phyloP scores from a whole-genome alignment of 2,113 vertebrate species.

The Madoqua kirkii region DNA sequence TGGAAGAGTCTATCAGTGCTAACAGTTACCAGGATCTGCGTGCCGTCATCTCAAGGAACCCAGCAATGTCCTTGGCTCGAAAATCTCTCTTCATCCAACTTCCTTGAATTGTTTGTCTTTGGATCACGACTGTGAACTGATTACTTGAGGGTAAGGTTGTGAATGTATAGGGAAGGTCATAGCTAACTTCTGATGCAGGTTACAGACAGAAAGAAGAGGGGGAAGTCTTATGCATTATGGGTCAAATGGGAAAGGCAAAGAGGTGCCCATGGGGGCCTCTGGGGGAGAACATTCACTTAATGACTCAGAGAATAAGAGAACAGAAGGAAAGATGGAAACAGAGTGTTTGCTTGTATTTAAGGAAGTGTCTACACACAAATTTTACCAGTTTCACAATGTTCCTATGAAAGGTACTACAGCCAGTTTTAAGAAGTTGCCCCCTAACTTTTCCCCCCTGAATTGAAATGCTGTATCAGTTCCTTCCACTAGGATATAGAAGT shows the following conservation, averaged over 20 bases:
- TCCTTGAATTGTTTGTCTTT: not conserved
- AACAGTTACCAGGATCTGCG: rapidly evolving
- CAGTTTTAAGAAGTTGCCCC: not conserved
- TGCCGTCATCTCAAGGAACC: not conserved
- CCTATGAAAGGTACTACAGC: not conserved
- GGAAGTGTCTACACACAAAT: not conserved
- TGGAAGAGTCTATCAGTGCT: rapidly evolving
- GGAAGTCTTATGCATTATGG: rapidly evolving
- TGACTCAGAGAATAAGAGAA: not conserved
- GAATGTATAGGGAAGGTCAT: not conserved
- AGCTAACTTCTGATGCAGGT: not conserved
- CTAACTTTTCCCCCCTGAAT: not conserved
- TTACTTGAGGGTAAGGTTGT: not conserved
- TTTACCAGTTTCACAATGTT: not conserved
- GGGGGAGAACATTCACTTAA: not conserved
- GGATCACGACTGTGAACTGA: not conserved
- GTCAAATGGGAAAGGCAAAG: rapidly evolving
- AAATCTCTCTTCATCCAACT: not conserved
- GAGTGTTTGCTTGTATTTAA: not conserved
- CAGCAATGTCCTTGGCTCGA: not conserved
- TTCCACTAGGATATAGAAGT: not conserved
- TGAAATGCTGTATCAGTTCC: not conserved
- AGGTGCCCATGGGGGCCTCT: not conserved
- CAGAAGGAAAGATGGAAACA: not conserved
- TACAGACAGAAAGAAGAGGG: not conserved